Base-by-base conservation (phyloP, 2,888 invertebrate species). In the Agrotis exclamationis region DNA sequence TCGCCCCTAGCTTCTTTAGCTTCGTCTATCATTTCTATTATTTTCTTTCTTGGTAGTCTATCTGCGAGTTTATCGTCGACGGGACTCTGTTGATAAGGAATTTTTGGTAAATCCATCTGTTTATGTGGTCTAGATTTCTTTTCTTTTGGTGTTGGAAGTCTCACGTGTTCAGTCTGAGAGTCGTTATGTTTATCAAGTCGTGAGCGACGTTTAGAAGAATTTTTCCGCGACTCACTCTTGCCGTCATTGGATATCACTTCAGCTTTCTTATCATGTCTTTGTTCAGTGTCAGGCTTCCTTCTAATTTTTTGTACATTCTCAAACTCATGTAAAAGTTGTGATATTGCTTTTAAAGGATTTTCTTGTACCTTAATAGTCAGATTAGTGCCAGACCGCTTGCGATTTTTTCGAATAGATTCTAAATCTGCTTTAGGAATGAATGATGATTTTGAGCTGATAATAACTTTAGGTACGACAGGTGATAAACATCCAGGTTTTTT, bases 1-100 rank as follows among this genome's bases (percentile, higher is more conserved):
- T 96, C 95, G 0, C 96, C 96, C 71, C 93, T 90, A 0, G 95
- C 91, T 89, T 96, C 95, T 84, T 93, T 95, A 5, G 86, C 93
- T 85, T 95, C 95, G 24, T 96, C 95, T 59, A 93, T 88, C n/a
- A 94, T 88, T 71, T 95, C 95, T 16, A 79, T 70, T 44, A 93
- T 84, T 78, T 93, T 93, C 69, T 90, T 93, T 72, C 86, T 92
- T 1, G 82, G 59, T 11, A 69, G 45, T 73, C 81, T 90, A 28
- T 88, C 88, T 20, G 69, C 44, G 18, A 82, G 74, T 65, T 86
- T 92, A 18, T 92, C 90, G 1, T 91, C 89, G 18, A 54, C 47
- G 3, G 73, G 18, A 22, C 22, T 63, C 53, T 80, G 86, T 47
- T 82, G 87, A 45, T 83, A 80, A 4, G 84, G 77, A 53, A 65